Conservation (phyloP, 2,888 invertebrate species). For the Acanthoscelides obtectus region DNA sequence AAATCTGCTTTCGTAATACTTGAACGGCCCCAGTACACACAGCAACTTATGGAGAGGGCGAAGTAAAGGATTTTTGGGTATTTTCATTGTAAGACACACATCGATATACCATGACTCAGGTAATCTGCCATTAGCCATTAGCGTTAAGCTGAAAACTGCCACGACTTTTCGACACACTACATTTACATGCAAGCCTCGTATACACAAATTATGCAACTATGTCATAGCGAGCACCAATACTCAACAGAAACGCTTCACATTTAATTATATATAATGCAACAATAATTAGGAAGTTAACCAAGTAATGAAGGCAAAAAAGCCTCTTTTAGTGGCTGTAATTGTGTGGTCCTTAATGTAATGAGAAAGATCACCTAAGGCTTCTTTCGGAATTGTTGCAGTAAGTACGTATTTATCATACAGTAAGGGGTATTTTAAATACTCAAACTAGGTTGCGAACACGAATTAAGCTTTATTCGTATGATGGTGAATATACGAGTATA, state of each 20-base stretch:
- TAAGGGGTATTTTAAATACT: too few species aligned
- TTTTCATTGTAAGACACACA: too few species aligned
- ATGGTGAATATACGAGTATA: too few species aligned
- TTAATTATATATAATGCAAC: background rate
- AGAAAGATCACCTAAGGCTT: background rate
- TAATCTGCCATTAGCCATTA: too few species aligned
- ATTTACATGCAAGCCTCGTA: background rate
- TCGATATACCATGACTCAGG: too few species aligned
- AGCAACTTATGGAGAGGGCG: too few species aligned
- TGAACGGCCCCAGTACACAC: too few species aligned
- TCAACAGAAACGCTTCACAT: background rate
- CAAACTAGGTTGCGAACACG: too few species aligned
- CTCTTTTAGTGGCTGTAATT: background rate
- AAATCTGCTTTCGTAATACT: too few species aligned
- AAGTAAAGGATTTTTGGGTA: too few species aligned
- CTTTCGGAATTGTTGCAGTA: background rate
- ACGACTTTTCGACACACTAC: background rate
- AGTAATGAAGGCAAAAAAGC: background rate
- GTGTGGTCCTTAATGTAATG: background rate
- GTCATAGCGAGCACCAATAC: background rate
- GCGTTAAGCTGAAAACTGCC: background rate
- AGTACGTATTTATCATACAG: background rate
- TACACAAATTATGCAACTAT: background rate
- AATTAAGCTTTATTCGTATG: too few species aligned
- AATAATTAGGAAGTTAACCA: background rate